Percentiles rank a stretch among this genome's conserved stretches.
These are phyloP conservation scores for Slavum lentiscoides DNA, from an alignment of 2,888 invertebrate species.

Conservation along the genomic window DNA sequence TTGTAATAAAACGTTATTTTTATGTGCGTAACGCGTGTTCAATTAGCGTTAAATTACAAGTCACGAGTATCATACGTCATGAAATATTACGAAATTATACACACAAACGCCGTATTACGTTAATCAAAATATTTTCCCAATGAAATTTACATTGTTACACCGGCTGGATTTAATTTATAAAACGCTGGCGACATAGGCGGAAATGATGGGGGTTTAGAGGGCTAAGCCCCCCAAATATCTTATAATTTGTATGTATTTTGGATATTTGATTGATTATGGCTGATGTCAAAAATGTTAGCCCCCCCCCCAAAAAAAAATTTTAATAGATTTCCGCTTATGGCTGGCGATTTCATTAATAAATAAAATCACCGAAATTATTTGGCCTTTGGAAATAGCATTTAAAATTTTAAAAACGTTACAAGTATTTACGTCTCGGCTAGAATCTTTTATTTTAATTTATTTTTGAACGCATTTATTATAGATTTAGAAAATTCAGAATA, in stretches of 20 bases:
- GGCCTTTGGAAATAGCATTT: conserved; percentile 15
- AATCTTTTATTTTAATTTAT: not conserved
- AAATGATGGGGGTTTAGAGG: too few species aligned
- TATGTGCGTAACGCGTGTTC: conserved; percentile 16
- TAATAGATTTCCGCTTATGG: too few species aligned
- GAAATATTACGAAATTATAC: not conserved
- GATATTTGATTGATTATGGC: too few species aligned
- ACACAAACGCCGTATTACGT: not conserved
- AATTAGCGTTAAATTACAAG: conserved; percentile 23
- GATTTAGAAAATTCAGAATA: not conserved
- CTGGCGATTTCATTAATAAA: not conserved
- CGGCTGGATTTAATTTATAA: conserved; percentile 16
- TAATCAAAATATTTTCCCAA: conserved; percentile 6
- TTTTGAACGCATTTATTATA: not conserved
- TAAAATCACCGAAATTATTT: not conserved
- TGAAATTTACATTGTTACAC: not conserved
- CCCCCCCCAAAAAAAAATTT: too few species aligned
- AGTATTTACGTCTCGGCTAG: not conserved
- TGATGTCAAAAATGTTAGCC: too few species aligned
- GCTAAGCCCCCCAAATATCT: too few species aligned
- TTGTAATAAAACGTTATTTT: conserved; percentile 7
- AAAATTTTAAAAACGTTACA: not conserved
- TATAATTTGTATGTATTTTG: too few species aligned
- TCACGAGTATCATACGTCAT: not conserved
- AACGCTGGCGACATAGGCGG: too few species aligned